These are phyloP conservation scores for Corvus cornix DNA, from an alignment of 2,113 vertebrate genomes.

Conservation along the genomic window DNA sequence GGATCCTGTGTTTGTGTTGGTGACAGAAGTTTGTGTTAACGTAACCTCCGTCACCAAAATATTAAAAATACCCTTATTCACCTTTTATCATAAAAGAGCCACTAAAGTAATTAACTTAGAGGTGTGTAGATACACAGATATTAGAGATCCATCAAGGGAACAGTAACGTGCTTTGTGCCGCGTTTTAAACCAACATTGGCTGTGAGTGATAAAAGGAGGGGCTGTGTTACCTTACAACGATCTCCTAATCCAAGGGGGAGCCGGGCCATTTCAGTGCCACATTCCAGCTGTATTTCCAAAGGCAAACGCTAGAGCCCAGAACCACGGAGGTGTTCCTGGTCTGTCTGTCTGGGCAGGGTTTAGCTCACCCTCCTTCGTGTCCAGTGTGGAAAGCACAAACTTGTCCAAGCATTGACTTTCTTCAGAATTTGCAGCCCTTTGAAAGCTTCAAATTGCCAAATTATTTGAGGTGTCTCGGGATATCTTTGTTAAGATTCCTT, in stretches of 20 bases:
- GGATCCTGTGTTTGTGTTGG: neutral
- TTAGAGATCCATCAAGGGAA: neutral
- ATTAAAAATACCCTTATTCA: neutral
- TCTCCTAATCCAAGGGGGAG: neutral
- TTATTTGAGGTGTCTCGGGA: too few relatives aligned
- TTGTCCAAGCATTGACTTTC: neutral
- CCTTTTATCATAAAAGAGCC: neutral
- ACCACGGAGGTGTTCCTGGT: neutral
- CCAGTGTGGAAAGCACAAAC: neutral
- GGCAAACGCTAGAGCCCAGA: neutral
- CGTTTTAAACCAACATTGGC: accelerated
- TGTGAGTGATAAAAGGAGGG: neutral
- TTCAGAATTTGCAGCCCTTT: neutral
- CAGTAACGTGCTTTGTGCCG: neutral
- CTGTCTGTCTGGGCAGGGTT: neutral
- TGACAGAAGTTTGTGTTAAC: neutral
- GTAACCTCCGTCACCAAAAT: neutral
- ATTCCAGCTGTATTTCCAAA: neutral
- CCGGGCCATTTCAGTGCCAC: neutral
- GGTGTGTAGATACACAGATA: neutral
- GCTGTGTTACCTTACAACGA: neutral
- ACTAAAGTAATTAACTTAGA: neutral
- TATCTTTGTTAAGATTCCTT: neutral
- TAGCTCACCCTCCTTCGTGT: neutral
- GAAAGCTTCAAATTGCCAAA: neutral